Conservation (phyloP, 1,140 invertebrate species). For the Choristoneura fumiferana region DNA sequence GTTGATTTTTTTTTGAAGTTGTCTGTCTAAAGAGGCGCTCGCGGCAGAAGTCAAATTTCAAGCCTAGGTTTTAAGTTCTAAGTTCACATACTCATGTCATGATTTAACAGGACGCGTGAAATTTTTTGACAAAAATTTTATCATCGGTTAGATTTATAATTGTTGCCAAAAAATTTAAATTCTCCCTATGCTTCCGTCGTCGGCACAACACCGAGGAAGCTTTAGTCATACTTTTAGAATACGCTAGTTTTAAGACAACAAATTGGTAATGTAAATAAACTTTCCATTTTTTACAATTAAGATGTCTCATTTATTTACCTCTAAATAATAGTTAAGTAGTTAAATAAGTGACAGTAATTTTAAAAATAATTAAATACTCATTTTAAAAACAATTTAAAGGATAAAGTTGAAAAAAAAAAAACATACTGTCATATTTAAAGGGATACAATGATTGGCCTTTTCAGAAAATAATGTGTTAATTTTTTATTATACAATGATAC, state of each 20-base stretch:
- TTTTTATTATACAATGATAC: too few species aligned
- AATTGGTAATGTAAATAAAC: conserved; percentile 68
- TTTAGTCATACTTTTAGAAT: conserved; percentile 59
- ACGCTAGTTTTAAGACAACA: conserved; percentile 46
- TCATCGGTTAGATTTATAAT: conserved; percentile 29
- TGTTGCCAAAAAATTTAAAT: conserved; percentile 55
- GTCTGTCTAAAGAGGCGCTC: conserved; percentile 68
- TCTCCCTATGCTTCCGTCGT: conserved; percentile 42
- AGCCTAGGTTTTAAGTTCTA: conserved; percentile 15
- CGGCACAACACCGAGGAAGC: conserved; percentile 36
- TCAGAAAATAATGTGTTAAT: too few species aligned
- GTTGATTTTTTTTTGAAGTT: neutral
- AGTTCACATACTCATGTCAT: conserved; percentile 11
- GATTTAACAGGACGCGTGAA: neutral
- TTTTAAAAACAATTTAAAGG: too few species aligned
- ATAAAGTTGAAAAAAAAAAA: too few species aligned
- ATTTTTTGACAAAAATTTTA: conserved; percentile 43
- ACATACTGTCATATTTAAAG: too few species aligned
- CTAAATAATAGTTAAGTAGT: too few species aligned
- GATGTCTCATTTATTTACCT: neutral
- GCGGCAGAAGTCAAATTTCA: conserved; percentile 18
- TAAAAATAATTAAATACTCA: too few species aligned
- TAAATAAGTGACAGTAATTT: too few species aligned
- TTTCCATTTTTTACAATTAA: conserved; percentile 24
- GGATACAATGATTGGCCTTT: too few species aligned